phyloP scores from a whole-genome alignment of 2,797 vertebrate species.

The Gastrophryne carolinensis region DNA sequence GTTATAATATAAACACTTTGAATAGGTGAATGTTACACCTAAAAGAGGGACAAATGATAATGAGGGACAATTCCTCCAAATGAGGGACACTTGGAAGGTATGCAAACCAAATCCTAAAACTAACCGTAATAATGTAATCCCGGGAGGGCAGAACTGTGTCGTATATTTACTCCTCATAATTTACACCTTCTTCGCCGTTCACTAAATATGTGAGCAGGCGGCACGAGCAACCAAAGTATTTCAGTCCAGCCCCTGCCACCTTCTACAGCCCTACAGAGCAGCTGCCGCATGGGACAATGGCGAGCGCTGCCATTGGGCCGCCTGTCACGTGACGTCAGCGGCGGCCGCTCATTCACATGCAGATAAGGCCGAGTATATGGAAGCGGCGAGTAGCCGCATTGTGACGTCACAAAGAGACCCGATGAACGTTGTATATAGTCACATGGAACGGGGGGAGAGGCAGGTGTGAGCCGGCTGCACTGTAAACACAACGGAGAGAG shows the following conservation, averaged over 20 bases:
- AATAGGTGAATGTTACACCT: too few species aligned
- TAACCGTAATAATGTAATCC: too few species aligned
- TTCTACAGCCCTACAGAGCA: slow-evolving; percentile 19
- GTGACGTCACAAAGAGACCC: slow-evolving; percentile 49
- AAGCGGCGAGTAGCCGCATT: slow-evolving; percentile 34
- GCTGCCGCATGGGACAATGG: slow-evolving; percentile 47
- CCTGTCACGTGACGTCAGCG: slow-evolving; percentile 16
- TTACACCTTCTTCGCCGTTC: too few species aligned
- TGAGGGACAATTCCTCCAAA: too few species aligned
- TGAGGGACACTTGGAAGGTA: too few species aligned
- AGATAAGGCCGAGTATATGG: slow-evolving; percentile 39
- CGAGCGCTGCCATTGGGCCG: slow-evolving; percentile 8
- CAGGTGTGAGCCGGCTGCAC: slow-evolving; percentile 29
- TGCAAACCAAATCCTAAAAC: too few species aligned
- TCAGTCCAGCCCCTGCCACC: neutral
- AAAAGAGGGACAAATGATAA: too few species aligned
- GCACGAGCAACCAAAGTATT: neutral
- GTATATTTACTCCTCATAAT: too few species aligned
- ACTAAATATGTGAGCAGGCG: neutral
- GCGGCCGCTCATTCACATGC: slow-evolving; percentile 44
- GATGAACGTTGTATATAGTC: slow-evolving; percentile 31
- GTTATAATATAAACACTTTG: too few species aligned
- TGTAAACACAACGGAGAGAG: neutral
- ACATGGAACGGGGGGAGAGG: slow-evolving; percentile 45
- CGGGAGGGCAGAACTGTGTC: too few species aligned